These are phyloP conservation scores for Amphilophus citrinellus DNA, from an alignment of 2,113 vertebrate genomes.

Conservation along the genomic window DNA sequence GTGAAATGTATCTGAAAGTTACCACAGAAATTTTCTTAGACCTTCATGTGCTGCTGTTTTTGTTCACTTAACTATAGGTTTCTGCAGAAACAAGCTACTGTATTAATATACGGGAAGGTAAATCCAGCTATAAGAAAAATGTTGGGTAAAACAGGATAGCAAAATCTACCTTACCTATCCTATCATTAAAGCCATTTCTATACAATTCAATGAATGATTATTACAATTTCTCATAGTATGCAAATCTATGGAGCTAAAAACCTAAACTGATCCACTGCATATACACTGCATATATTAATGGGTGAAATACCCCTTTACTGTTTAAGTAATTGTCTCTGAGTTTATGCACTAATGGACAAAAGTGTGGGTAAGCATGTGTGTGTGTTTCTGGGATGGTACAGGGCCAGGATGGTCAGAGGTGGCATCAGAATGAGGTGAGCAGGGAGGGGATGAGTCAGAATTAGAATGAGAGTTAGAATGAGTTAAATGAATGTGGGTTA, in stretches of 20 bases:
- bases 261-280: background rate
- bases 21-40: background rate
- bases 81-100: background rate
- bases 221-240: background rate
- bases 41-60: background rate
- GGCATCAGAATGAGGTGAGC: constrained; percentile 62
- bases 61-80: background rate
- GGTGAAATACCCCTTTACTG: constrained; percentile 62
- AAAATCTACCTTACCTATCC: background rate
- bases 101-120: background rate
- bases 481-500: constrained; percentile 63
- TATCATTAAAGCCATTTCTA: background rate
- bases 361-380: constrained; percentile 28
- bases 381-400: constrained; percentile 75
- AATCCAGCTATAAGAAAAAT: background rate
- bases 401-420: constrained; percentile 49
- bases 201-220: background rate
- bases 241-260: background rate
- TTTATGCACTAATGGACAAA: constrained; percentile 3
- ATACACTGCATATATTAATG: background rate
- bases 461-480: constrained; percentile 63
- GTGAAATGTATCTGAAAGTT: background rate
- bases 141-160: background rate
- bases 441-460: constrained; percentile 47
- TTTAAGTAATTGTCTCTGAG: background rate